Percentiles rank a stretch among this genome's conserved stretches.
These are phyloP conservation scores for Melanotaenia maccullochi DNA, from an alignment of 2,797 vertebrate genomes.

Conservation along the genomic window DNA sequence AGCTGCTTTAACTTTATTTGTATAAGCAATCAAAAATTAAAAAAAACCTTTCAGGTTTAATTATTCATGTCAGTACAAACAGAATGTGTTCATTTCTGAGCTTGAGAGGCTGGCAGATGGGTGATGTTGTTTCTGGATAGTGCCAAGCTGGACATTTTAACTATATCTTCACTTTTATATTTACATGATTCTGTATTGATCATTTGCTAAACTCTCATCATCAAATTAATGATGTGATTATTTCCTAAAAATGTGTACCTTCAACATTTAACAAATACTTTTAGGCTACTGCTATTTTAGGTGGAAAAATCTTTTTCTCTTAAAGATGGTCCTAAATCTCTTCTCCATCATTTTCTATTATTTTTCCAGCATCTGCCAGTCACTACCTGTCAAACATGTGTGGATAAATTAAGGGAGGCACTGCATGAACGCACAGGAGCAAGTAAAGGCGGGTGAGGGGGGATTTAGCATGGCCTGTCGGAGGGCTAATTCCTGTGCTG, in stretches of 20 bases:
- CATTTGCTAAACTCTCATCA: not conserved
- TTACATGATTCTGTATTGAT: no score
- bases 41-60: not conserved
- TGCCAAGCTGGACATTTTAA: not conserved
- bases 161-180: no score
- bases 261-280: not conserved
- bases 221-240: not conserved
- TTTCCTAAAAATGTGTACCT: not conserved
- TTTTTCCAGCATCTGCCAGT: slow-evolving; percentile 39
- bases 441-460: slow-evolving; percentile 10
- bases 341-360: slow-evolving; percentile 19
- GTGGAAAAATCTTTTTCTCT: not conserved
- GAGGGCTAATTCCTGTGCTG: slow-evolving; percentile 82
- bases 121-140: no score
- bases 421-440: slow-evolving; percentile 47
- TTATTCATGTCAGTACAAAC: not conserved
- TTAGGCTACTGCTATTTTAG: not conserved
- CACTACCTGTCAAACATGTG: slow-evolving; percentile 45
- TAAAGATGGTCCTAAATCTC: slow-evolving; percentile 26
- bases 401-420: slow-evolving; percentile 51
- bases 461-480: slow-evolving; percentile 78
- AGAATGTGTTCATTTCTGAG: not conserved
- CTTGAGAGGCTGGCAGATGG: not conserved
- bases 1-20: not conserved
- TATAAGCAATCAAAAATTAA: not conserved